Evolutionary conservation across 64 coral and sea anemone genomes (phyloP), one percentile per base, ranked within the genome.

Genomic region (Actinia tenebrosa): DNA sequence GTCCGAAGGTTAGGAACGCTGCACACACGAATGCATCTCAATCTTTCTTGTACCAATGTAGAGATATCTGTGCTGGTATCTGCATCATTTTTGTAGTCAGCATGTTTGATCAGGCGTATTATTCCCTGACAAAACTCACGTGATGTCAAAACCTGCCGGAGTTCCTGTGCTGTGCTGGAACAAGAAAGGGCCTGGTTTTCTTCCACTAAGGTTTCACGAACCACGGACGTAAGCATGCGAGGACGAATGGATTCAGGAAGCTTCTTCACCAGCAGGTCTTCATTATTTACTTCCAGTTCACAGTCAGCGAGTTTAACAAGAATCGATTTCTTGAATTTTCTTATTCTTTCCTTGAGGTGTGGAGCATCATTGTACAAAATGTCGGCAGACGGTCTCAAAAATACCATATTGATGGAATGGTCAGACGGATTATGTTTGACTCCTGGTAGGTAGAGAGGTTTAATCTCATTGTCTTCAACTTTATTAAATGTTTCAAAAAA

Each of bases 41-140:
- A 84, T 15, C 77, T 44, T 37, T 77, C 79, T 58, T 53, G 18
- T 10, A 84, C 27, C 4, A 27, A 4, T 3, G 10, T 3, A 14
- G n/a, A 16, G n/a, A 84, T 84, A 59, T 84, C 82, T 11, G 4
- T 27, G 14, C 7, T 8, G 17, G 82, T 84, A 19, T 84, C 45
- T n/a, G 4, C 22, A 86, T 56, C 56, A 4, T 75, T 50, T 82
- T 79, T 80, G 17, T 83, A 45, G 58, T 95, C 80, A 62, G 84
- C 79, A 46, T 92, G 90, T 16, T 79, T 89, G 53, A 95, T 84
- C 7, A 92, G 84, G 44, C 94, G 84, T 52, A 89, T 58, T 47
- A 95, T 22, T 58, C 94, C 87, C 10, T 84, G 83, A 84, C 77
- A 71, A 77, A 95, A 95, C 11, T 95, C 81, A 78, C 26, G 15